A percentile compares a stretch with the other conserved stretches of the same genome.
These are phyloP conservation scores for Chaetura pelagica DNA, from an alignment of 2,113 vertebrate species.

Conservation along the genomic window DNA sequence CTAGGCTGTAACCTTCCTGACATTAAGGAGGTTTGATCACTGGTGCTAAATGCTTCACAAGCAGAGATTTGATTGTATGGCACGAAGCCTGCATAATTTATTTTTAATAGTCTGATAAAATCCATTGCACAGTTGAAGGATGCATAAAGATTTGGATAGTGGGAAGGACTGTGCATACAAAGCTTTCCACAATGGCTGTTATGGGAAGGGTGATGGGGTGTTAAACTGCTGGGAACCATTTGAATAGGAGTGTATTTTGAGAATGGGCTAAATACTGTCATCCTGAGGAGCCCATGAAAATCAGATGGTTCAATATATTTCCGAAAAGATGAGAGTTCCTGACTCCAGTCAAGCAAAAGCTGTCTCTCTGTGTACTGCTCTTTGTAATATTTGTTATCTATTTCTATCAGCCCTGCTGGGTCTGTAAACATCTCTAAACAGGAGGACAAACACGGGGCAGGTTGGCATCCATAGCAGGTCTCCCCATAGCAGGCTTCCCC, in stretches of 20 bases:
- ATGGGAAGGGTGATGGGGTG: not conserved
- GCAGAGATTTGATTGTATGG: conserved; percentile 54
- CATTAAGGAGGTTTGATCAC: conserved; percentile 50
- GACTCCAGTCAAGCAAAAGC: not conserved
- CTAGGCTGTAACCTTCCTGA: conserved; percentile 15
- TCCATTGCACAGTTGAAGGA: not conserved
- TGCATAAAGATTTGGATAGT: not conserved
- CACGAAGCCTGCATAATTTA: conserved; percentile 46
- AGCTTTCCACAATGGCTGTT: not conserved
- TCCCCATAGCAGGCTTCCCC: not conserved
- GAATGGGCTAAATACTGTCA: not conserved
- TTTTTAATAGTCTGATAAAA: conserved; percentile 46
- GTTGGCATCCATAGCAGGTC: not conserved
- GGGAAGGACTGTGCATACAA: not conserved
- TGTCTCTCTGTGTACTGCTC: not conserved
- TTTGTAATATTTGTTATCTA: not conserved
- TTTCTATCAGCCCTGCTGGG: not conserved
- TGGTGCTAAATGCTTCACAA: conserved; percentile 45
- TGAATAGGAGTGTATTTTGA: not conserved
- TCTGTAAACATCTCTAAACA: not conserved
- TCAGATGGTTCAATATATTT: not conserved
- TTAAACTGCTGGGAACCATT: not conserved
- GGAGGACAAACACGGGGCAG: not conserved
- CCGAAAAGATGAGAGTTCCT: not conserved
- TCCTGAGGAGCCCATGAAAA: not conserved